These are phyloP conservation scores for Ischnus inquisitorius DNA, from an alignment of 2,888 invertebrate genomes.

Conservation along the genomic window DNA sequence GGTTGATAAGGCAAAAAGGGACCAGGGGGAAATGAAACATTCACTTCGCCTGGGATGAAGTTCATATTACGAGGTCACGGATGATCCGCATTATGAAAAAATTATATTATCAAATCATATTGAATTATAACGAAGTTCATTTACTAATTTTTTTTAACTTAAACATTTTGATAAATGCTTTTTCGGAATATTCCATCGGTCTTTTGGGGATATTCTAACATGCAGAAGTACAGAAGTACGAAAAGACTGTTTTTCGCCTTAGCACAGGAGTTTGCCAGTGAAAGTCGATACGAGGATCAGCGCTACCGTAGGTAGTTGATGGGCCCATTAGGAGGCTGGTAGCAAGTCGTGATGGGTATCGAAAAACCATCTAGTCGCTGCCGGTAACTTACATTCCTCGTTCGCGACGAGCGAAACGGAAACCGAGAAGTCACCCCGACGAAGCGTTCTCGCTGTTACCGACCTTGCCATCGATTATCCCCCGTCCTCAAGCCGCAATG, in stretches of 20 bases:
- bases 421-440: conserved; percentile 63
- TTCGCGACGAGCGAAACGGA: conserved; percentile 62
- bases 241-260: background rate
- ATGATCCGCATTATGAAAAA: background rate
- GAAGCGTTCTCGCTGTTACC: conserved; percentile 69
- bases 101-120: background rate
- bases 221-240: background rate
- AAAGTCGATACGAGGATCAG: conserved; percentile 52
- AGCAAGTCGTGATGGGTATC: conserved; percentile 67
- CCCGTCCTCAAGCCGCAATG: conserved; percentile 39
- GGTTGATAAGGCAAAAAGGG: conserved; percentile 19
- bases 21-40: background rate
- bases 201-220: background rate
- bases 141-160: background rate
- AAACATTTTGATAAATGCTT: background rate
- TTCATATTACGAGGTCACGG: background rate
- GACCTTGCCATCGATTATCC: conserved; percentile 69
- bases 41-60: background rate
- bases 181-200: background rate
- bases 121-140: too few relatives aligned
- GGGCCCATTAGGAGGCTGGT: conserved; percentile 66
- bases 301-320: conserved; percentile 67
- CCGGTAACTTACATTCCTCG: conserved; percentile 69
- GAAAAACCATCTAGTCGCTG: conserved; percentile 70
- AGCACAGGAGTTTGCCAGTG: conserved; percentile 18